Evolutionary conservation across 2,888 invertebrate species (phyloP).

Genomic region (Oscheius onirici): DNA sequence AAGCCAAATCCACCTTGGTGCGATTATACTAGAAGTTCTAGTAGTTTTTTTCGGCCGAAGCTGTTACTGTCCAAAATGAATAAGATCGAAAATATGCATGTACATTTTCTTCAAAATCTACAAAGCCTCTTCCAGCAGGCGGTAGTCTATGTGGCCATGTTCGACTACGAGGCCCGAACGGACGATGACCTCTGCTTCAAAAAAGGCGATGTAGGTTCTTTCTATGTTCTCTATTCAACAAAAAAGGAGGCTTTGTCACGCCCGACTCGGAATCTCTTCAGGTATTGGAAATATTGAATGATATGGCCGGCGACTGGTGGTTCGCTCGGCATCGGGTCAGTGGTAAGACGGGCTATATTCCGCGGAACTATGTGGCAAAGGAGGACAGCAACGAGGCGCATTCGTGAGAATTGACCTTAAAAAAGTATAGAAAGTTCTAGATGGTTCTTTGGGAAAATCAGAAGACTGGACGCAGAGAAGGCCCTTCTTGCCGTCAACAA

Average conservation of each 20-base stretch:
- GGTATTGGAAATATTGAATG: conserved; percentile 95
- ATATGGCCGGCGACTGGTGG: conserved; percentile 99
- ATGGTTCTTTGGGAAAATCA: conserved; percentile 99
- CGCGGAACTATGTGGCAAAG: conserved; percentile 99
- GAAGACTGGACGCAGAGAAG: conserved; percentile 99
- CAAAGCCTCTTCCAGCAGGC: conserved; percentile 18
- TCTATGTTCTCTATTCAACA: not conserved
- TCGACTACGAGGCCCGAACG: conserved; percentile 98
- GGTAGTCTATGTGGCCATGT: conserved; percentile 80
- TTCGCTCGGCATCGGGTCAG: conserved; percentile 85
- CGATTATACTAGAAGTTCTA: too few relatives aligned
- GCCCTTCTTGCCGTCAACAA: conserved; percentile 93
- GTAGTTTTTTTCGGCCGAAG: too few relatives aligned
- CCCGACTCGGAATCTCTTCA: conserved; percentile 24
- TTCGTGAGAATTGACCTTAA: conserved; percentile 87
- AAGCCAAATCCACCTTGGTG: too few relatives aligned
- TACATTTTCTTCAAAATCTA: too few relatives aligned
- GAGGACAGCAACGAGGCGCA: conserved; percentile 99
- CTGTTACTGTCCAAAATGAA: too few relatives aligned
- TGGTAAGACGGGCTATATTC: conserved; percentile 97
- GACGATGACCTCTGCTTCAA: conserved; percentile 98
- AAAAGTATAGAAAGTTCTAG: conserved; percentile 77
- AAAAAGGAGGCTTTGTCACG: not conserved
- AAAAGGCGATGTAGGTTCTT: conserved; percentile 84
- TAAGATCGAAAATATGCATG: too few relatives aligned